Percentiles rank a stretch among this genome's conserved stretches.
These are phyloP conservation scores for Drosophila kohkoa DNA, from an alignment of 1,140 invertebrate species.

Conservation along the genomic window DNA sequence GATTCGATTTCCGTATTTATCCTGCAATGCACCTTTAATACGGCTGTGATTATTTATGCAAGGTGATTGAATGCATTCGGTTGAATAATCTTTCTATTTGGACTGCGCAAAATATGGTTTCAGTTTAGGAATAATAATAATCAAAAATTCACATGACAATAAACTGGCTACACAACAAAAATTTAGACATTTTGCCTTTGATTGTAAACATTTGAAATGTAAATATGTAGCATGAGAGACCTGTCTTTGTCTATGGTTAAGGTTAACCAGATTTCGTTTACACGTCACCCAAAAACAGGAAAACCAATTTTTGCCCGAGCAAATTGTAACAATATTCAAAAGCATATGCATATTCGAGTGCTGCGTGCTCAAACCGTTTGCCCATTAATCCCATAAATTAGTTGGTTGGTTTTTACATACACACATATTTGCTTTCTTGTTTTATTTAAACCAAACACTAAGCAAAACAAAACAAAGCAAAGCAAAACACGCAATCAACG, in stretches of 20 bases:
- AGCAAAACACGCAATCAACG: slow-evolving; percentile 37
- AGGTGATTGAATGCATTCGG: slow-evolving; percentile 44
- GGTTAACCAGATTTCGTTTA: slow-evolving; percentile 70
- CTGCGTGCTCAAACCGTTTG: slow-evolving; percentile 10
- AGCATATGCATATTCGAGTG: slow-evolving; percentile 35
- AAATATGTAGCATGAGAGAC: slow-evolving; percentile 28
- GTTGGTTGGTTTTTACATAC: slow-evolving; percentile 15
- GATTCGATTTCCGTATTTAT: slow-evolving; percentile 17
- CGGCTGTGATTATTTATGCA: slow-evolving; percentile 27
- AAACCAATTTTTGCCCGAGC: slow-evolving; percentile 51
- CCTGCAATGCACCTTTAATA: slow-evolving; percentile 2
- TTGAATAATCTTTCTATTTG: slow-evolving; percentile 2
- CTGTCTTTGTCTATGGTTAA: slow-evolving; percentile 49
- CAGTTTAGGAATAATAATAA: slow-evolving; percentile 41
- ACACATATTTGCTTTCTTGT: slow-evolving; percentile 9
- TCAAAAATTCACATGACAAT: slow-evolving; percentile 54
- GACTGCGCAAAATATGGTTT: slow-evolving; percentile 38
- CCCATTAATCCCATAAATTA: slow-evolving; percentile 54
- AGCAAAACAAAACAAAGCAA: slow-evolving; percentile 33
- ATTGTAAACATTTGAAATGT: slow-evolving; percentile 48
- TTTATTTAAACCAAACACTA: slow-evolving; percentile 38
- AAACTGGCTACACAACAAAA: slow-evolving; percentile 33
- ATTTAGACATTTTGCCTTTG: slow-evolving; percentile 37
- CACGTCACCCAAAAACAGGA: slow-evolving; percentile 58
- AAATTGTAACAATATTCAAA: slow-evolving; percentile 72